Percentiles rank a stretch among this genome's conserved stretches.
These are phyloP conservation scores for Muntiacus muntjak DNA, from an alignment of 2,113 vertebrate species.

Conservation along the genomic window DNA sequence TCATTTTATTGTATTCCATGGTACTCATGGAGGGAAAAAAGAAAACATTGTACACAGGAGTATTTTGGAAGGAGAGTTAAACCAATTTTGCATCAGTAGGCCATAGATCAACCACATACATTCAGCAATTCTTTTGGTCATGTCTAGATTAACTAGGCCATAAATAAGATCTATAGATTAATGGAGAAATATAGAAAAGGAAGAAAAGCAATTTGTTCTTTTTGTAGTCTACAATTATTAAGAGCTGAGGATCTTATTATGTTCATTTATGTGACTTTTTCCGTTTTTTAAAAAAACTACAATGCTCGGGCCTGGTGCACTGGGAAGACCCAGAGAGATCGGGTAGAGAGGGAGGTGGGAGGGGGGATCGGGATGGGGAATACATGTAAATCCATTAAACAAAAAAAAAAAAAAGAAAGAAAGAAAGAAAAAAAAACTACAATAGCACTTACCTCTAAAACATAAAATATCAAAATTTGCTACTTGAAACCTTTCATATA, in stretches of 20 bases:
- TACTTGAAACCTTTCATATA: neutral
- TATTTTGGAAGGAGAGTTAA: slow-evolving; percentile 66
- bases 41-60: slow-evolving; percentile 52
- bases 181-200: neutral
- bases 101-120: slow-evolving; percentile 44
- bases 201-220: neutral
- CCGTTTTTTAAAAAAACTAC: neutral
- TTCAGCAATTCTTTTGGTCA: slow-evolving; percentile 60
- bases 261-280: neutral
- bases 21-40: neutral
- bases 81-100: slow-evolving; percentile 51
- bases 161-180: slow-evolving; percentile 48
- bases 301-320: neutral
- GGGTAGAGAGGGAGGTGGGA: too few species aligned
- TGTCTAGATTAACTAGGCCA: slow-evolving; percentile 67
- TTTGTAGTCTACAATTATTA: neutral
- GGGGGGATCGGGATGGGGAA: too few species aligned
- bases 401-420: too few species aligned
- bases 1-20: neutral
- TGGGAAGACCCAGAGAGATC: too few species aligned
- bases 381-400: too few species aligned
- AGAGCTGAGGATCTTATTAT: neutral
- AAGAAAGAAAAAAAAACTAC: neutral
- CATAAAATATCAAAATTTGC: neutral
- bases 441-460: neutral